These are phyloP conservation scores for Caretta caretta DNA, from an alignment of 2,113 vertebrate species.

Conservation along the genomic window DNA sequence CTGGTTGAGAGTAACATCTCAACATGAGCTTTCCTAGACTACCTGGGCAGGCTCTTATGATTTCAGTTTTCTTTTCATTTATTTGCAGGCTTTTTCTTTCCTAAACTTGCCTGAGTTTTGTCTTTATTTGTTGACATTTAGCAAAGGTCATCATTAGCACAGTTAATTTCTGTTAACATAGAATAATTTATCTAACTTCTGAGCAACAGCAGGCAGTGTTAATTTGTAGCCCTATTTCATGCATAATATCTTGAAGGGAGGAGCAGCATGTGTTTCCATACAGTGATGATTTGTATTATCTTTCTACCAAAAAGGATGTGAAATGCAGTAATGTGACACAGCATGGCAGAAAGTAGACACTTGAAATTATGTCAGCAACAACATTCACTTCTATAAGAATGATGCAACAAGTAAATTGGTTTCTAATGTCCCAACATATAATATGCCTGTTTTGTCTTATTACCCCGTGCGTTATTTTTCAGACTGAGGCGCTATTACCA, in stretches of 20 bases:
- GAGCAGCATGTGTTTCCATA: not conserved
- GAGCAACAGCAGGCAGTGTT: not conserved
- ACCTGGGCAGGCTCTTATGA: not conserved
- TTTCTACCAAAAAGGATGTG: not conserved
- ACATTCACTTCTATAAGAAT: fast-evolving
- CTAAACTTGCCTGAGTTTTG: not conserved
- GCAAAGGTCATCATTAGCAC: not conserved
- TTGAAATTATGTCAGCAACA: not conserved
- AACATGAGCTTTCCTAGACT: not conserved
- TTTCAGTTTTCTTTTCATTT: not conserved
- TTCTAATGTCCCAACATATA: not conserved
- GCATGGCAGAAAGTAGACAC: not conserved
- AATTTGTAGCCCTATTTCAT: not conserved
- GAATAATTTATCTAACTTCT: not conserved
- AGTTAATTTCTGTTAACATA: not conserved
- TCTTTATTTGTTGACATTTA: not conserved
- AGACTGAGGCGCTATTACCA: not conserved
- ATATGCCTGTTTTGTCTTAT: not conserved
- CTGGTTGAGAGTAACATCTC: not conserved
- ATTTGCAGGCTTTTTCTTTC: not conserved
- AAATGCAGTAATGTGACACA: not conserved
- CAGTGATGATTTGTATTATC: not conserved
- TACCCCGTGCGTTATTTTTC: not conserved
- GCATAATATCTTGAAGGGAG: not conserved
- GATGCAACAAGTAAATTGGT: not conserved